phyloP scores from a whole-genome alignment of 2,113 vertebrate genomes.

The Peromyscus leucopus region DNA sequence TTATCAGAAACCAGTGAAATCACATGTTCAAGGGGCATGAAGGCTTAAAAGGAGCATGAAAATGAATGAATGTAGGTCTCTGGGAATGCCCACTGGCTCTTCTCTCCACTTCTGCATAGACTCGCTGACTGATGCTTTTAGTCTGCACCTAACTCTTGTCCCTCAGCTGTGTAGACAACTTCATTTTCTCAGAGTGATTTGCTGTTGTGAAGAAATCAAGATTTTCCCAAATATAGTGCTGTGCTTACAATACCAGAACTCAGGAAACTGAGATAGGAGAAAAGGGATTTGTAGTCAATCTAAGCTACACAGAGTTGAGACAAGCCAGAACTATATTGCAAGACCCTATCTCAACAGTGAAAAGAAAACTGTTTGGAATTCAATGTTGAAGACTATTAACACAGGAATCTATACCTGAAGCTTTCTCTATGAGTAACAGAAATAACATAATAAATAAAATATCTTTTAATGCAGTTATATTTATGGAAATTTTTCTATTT shows the following conservation, averaged over 20 bases:
- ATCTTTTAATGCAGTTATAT: background rate
- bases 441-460: background rate
- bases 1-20: background rate
- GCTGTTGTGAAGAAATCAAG: background rate
- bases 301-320: background rate
- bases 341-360: background rate
- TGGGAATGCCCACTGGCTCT: fast-evolving
- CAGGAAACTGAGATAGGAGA: background rate
- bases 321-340: background rate
- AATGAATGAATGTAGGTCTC: background rate
- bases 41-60: fast-evolving
- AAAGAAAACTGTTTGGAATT: background rate
- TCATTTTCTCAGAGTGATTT: background rate
- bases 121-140: fast-evolving
- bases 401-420: background rate
- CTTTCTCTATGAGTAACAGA: background rate
- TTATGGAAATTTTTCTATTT: background rate
- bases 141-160: fast-evolving
- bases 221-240: background rate
- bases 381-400: background rate
- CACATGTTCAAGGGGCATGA: background rate
- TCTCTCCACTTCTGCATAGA: fast-evolving
- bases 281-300: background rate
- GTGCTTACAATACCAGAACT: background rate
- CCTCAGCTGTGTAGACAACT: background rate